Evolutionary conservation across 2,797 vertebrate species (phyloP).

Genomic region (Rhadinocentrus ornatus): DNA sequence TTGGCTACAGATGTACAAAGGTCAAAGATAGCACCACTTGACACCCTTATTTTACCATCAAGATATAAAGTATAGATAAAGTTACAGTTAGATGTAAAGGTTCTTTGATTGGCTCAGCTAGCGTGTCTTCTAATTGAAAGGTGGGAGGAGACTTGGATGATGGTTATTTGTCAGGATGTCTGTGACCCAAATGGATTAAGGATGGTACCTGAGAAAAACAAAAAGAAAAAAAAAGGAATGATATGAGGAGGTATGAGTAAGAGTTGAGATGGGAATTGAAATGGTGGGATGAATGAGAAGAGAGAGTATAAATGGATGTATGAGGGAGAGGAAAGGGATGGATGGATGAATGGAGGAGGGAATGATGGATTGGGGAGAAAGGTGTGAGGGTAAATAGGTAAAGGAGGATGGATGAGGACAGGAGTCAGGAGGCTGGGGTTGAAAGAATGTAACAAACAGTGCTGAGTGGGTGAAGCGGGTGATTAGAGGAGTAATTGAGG

Average conservation of each 20-base stretch:
- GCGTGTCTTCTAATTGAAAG: no score
- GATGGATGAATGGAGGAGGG: not conserved
- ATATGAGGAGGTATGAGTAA: no score
- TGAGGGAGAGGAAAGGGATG: no score
- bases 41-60: constrained; percentile 22
- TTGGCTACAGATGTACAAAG: constrained; percentile 4
- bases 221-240: no score
- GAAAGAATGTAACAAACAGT: not conserved
- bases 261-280: no score
- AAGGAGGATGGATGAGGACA: not conserved
- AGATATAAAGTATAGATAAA: no score
- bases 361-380: not conserved
- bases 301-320: no score
- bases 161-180: not conserved
- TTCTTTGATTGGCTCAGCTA: not conserved
- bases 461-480: not conserved
- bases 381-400: not conserved
- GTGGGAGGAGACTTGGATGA: not conserved
- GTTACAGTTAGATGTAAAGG: not conserved
- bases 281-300: not conserved
- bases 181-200: not conserved
- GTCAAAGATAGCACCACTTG: constrained; percentile 31
- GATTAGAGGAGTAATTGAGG: not conserved
- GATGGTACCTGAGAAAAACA: not conserved
- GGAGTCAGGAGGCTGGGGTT: not conserved